Evolutionary conservation across 2,113 vertebrate genomes (phyloP).

Genomic region (Brienomyrus brachyistius): DNA sequence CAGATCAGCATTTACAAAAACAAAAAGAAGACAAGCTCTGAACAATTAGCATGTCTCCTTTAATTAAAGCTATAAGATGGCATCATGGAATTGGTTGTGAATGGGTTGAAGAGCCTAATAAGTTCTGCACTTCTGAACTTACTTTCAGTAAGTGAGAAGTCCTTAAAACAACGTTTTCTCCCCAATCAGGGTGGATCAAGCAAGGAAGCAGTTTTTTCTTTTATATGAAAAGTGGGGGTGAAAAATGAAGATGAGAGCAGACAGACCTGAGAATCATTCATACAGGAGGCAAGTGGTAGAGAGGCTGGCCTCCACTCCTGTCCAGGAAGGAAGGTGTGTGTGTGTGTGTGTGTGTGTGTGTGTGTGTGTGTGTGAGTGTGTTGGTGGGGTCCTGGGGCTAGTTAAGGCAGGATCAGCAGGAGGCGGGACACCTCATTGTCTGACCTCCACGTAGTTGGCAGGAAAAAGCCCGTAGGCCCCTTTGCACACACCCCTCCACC

Average conservation of each 20-base stretch:
- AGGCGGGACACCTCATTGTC: slow-evolving; percentile 57
- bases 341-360: background rate
- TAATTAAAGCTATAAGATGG: background rate
- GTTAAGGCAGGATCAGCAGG: slow-evolving; percentile 34
- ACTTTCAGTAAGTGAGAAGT: background rate
- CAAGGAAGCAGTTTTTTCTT: background rate
- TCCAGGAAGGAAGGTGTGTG: slow-evolving; percentile 2
- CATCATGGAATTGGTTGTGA: background rate
- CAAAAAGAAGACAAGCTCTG: background rate
- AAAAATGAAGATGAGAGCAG: background rate
- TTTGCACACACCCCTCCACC: slow-evolving; percentile 90
- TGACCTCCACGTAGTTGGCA: slow-evolving; percentile 89
- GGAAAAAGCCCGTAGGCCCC: slow-evolving; percentile 89
- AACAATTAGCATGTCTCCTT: background rate
- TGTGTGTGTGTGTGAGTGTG: too few species aligned
- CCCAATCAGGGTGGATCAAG: background rate
- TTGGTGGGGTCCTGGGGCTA: background rate
- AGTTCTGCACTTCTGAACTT: background rate
- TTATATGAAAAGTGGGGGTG: background rate
- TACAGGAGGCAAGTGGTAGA: slow-evolving; percentile 30
- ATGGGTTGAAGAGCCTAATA: background rate
- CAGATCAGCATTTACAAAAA: background rate
- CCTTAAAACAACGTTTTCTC: background rate
- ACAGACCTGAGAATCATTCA: slow-evolving; percentile 38
- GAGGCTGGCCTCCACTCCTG: background rate